Base-by-base conservation (phyloP, 2,797 vertebrate genomes). In the Apogon hyalosoma region DNA sequence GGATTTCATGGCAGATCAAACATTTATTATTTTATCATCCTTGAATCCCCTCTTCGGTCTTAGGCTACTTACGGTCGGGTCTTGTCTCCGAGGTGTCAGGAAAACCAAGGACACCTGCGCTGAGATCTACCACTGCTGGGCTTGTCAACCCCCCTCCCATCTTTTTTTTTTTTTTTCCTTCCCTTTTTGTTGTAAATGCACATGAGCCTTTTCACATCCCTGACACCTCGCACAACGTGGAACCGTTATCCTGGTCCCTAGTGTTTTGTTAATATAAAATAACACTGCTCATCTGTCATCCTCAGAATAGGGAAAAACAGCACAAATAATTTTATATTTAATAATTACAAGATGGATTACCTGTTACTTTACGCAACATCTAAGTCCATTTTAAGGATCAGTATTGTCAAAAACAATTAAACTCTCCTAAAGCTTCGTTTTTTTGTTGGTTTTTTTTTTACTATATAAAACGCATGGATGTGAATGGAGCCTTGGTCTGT, bases 101-200 rank as follows among this genome's bases (percentile, higher is more conserved):
- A 46, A 52, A 52, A 24, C 3, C 68, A 75, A 79, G 85, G 88
- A 87, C 90, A 91, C 89, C 90, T 92, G 90, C 87, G 38, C 77
- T 73, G 74, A 82, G 59, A 80, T 78, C 79, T 48, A 66, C 69
- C 47, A 51, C 76, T 11, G 11, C 69, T 82, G 83, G 80, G 77
- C 63, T 41, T 62, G 40, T 68, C 77, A 76, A 64, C 73, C 68
- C 73, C 57, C 40, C 51, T 41, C 69, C 70, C 80, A 28, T 43
- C 63, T 68, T 42, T 10, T 54, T 46, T 14, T 50, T 47, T 28
- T 28, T 28, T 28, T 28, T 28, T 24, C 21, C 21, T 24, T 4
- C 21, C 24, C 70, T 40, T 65, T 63, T 79, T 79, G 69, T 76
- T 78, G 54, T 75, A 56, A 65, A 50, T 67, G 80, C 69, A 62